Base-by-base conservation (phyloP, 2,888 invertebrate genomes). In the Trissolcus japonicus region DNA sequence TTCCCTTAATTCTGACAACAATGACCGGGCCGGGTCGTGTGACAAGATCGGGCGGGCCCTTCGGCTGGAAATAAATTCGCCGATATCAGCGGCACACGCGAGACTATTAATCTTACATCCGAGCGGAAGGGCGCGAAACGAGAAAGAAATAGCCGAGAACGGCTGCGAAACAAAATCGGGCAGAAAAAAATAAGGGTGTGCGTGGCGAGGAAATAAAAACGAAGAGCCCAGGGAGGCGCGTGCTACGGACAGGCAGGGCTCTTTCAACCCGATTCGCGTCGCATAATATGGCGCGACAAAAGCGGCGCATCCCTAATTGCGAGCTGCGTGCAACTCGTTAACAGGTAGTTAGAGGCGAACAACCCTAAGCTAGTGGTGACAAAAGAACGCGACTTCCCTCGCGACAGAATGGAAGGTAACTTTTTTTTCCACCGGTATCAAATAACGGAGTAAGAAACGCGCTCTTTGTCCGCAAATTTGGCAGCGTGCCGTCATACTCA, bases 101-200 rank as follows among this genome's bases (percentile, higher is more conserved):
- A 73, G 56, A 65, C 78, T 68, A 79, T 79, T 79, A 76, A 79
- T 79, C 79, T 79, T 76, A 75, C 53, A 59, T 71, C 75, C 67
- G 67, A 68, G 72, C 56, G 66, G 62, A 72, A 67, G 74, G 66
- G 62, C 35, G 55, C 21, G 61, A 69, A 63, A 71, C 54, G 59
- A 60, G 43, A 53, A 71, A 69, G 55, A 69, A 69, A 69, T 63
- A 74, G 53, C 41, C 25, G 61, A 63, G 67, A 56, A 57, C 57
- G 55, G 66, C 62, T 59, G 56, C 55, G 43, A 69, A 60, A 71
- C 69, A 60, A 69, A 57, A 69, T 48, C n/a, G 46, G n/a, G 54
- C 13, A n/a, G 25, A 66, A 61, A 73, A n/a, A 73, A 66, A 50
- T 60, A 61, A 66, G 54, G 61, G 66, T 17, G 53, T 35, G 50